Conservation (phyloP, 1,140 invertebrate species). For the Zaprionus camerounensis region DNA sequence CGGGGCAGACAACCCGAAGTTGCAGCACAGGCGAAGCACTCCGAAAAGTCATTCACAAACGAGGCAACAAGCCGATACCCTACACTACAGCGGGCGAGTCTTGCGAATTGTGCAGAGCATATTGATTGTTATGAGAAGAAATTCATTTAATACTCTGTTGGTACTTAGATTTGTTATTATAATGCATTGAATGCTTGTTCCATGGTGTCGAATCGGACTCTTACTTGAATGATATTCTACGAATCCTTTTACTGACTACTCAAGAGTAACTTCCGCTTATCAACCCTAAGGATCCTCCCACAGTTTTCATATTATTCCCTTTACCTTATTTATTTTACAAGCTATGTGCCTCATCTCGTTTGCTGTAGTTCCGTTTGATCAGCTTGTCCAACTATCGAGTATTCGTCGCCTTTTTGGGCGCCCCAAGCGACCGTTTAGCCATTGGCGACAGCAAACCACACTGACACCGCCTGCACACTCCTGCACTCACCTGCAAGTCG, state of each 20-base stretch:
- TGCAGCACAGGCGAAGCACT: constrained; percentile 6
- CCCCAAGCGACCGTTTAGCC: constrained; percentile 18
- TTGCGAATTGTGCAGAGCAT: neutral
- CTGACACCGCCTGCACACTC: neutral
- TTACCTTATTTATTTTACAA: neutral
- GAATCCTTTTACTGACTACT: too few relatives aligned
- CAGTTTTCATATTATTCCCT: neutral
- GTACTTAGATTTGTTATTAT: too few relatives aligned
- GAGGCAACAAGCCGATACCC: constrained; percentile 43
- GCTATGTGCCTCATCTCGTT: neutral
- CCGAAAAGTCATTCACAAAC: constrained; percentile 67
- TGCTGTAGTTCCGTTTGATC: constrained; percentile 62
- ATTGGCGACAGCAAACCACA: constrained; percentile 46
- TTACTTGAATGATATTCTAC: too few relatives aligned
- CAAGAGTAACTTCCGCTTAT: too few relatives aligned
- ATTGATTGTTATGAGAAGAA: too few relatives aligned
- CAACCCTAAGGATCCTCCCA: too few relatives aligned
- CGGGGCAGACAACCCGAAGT: neutral
- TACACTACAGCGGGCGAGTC: constrained; percentile 14
- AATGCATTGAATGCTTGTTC: too few relatives aligned
- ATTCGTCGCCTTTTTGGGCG: constrained; percentile 62
- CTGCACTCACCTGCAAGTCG: neutral
- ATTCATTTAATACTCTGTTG: too few relatives aligned
- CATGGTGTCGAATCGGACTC: too few relatives aligned
- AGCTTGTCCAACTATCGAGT: constrained; percentile 69